Base-by-base conservation (phyloP, 2,888 invertebrate species). In the Orgyia antiqua region DNA sequence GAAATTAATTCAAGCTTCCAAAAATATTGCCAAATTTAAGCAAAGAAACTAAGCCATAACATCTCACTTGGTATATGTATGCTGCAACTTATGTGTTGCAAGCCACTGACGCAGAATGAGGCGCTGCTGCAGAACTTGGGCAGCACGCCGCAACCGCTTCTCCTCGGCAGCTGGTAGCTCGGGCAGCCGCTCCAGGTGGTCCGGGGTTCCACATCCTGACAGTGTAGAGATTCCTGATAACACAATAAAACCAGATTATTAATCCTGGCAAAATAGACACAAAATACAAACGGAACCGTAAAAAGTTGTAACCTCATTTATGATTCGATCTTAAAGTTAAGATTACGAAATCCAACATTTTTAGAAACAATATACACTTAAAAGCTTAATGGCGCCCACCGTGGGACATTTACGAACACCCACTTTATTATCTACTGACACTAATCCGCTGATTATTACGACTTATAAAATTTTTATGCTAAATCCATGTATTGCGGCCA, bases 71-170 rank as follows among this genome's bases (percentile, higher is more conserved):
- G 91, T 90, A 65, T 93, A 93, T 31, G 92, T 90, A 58, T 91
- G 90, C 61, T 93, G 93, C 42, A 94, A 84, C 23, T 89, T 89
- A 70, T 93, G 90, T 49, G 92, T 91, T 49, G 89, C 88, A 39
- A 96, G 88, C 95, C 95, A 96, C 87, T 95, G 94, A 13, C 94
- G 90, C 53, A 96, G 87, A 50, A 95, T 93, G 37, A 96, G 89
- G 41, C 94, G 89, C 71, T 95, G 95, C 75, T 95, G 94, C 57
- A 96, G 84, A 45, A 93, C 89, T 38, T 91, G 88, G 4, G 95
- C 94, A 5, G 95, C 95, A 24, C 94, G 89, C 53, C 94, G 94
- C 42, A 95, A 84, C 28, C 94, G 89, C 73, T 93, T 92, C 73
- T 94, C 94, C 78, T 95, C 95, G 36, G 93, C 91, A 27, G 92